Conservation (phyloP, 1,140 invertebrate genomes). For the Nasonia giraulti region DNA sequence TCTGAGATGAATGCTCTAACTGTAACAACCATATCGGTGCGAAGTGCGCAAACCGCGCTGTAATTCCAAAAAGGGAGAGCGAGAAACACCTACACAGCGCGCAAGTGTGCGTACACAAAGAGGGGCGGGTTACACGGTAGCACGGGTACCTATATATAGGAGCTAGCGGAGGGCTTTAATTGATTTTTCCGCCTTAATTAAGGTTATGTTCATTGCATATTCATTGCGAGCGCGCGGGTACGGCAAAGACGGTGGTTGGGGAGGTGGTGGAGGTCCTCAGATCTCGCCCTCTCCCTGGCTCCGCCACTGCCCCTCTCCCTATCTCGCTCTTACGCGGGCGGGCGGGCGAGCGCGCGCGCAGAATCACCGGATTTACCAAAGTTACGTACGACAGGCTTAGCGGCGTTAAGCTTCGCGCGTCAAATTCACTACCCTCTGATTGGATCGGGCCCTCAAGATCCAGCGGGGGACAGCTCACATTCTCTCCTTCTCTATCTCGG, state of each 20-base stretch:
- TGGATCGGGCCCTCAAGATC: slow-evolving; percentile 40
- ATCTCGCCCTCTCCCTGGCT: background rate
- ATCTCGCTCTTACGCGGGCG: no score
- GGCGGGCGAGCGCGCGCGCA: background rate
- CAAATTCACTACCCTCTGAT: slow-evolving; percentile 49
- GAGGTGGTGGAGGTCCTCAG: background rate
- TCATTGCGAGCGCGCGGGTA: slow-evolving; percentile 10
- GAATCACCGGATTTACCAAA: slow-evolving; percentile 37
- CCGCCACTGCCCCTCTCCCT: background rate
- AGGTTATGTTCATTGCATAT: slow-evolving; percentile 45
- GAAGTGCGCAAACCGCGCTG: background rate
- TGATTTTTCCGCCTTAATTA: slow-evolving; percentile 47
- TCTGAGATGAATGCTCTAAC: no score
- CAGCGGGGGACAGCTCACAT: background rate
- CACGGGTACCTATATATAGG: slow-evolving; percentile 2
- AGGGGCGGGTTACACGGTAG: background rate
- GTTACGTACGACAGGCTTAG: slow-evolving; percentile 40
- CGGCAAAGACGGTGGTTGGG: background rate
- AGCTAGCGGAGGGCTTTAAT: slow-evolving; percentile 27
- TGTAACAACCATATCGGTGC: background rate
- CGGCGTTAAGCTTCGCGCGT: slow-evolving; percentile 33
- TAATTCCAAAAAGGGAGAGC: background rate
- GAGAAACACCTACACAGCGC: background rate
- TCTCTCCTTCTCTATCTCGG: background rate
- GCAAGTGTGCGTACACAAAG: background rate